These are phyloP conservation scores for Hydrotaea diabolus DNA, from an alignment of 2,888 invertebrate genomes.

Conservation along the genomic window DNA sequence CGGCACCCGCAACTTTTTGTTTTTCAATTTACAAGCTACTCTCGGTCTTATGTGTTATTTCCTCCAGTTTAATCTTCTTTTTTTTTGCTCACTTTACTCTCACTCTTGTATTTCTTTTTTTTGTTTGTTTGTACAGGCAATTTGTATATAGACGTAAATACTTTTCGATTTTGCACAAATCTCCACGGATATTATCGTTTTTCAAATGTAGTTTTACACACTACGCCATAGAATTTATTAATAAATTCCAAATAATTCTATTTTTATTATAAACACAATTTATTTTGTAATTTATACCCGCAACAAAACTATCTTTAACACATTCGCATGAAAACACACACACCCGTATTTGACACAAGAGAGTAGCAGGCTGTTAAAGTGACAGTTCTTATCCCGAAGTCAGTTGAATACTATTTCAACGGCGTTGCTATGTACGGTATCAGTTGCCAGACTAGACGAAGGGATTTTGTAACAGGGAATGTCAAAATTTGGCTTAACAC, in stretches of 20 bases:
- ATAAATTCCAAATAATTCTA: neutral
- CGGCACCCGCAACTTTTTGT: too few relatives aligned
- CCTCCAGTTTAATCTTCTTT: neutral
- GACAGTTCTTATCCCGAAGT: constrained; percentile 6
- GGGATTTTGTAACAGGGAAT: too few relatives aligned
- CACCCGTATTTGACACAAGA: constrained; percentile 51
- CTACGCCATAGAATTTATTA: neutral
- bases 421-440: too few relatives aligned
- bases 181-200: neutral
- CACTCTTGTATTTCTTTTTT: constrained; percentile 4
- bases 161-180: constrained; percentile 5
- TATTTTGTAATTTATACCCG: constrained; percentile 24
- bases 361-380: constrained; percentile 10
- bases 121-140: constrained; percentile 23
- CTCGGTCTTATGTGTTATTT: constrained; percentile 4
- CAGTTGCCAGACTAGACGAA: too few relatives aligned
- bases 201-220: neutral
- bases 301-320: constrained; percentile 27
- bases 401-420: neutral
- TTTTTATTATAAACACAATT: constrained; percentile 5
- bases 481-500: too few relatives aligned
- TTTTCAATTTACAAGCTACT: too few relatives aligned
- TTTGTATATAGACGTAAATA: neutral
- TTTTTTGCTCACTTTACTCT: neutral
- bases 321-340: constrained; percentile 44